phyloP scores from a whole-genome alignment of 2,888 invertebrate genomes.

The Horisme vitalbata region DNA sequence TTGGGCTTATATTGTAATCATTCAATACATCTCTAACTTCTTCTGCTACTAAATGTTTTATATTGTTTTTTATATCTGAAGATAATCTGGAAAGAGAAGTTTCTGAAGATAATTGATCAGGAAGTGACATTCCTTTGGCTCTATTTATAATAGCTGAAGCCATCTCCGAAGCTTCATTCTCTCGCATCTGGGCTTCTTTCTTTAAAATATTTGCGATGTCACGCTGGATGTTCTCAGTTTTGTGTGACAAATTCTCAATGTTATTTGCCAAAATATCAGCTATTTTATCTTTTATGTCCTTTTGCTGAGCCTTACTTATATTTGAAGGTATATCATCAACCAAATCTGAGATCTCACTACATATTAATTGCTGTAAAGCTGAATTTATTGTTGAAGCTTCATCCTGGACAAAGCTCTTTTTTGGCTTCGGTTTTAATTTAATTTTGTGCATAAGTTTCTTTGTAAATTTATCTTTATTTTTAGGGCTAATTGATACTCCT shows the following conservation, averaged over 20 bases:
- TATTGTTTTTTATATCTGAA: constrained; percentile 1
- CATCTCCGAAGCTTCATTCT: constrained; percentile 23
- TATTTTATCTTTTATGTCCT: constrained; percentile 27
- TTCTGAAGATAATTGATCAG: neutral
- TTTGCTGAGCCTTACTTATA: constrained; percentile 18
- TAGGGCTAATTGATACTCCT: constrained; percentile 4
- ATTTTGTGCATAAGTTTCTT: constrained; percentile 5
- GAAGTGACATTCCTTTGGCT: constrained; percentile 14
- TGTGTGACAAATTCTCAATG: constrained; percentile 12
- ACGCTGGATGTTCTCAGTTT: constrained; percentile 19
- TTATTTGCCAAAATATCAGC: constrained; percentile 28
- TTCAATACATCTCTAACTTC: constrained; percentile 28
- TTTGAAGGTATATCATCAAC: constrained; percentile 17
- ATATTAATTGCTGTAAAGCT: constrained; percentile 20
- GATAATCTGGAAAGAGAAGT: neutral
- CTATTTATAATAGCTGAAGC: constrained; percentile 24
- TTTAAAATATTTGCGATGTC: constrained; percentile 28
- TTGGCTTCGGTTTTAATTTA: constrained; percentile 16
- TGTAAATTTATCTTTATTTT: constrained; percentile 7
- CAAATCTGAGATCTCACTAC: constrained; percentile 24
- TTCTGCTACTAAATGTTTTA: constrained; percentile 19
- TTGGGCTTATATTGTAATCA: constrained; percentile 7
- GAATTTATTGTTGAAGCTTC: too few relatives aligned
- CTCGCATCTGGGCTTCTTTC: constrained; percentile 26
- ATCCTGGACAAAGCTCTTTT: constrained; percentile 13